phyloP scores from a whole-genome alignment of 2,797 vertebrate species.

The Micropoecilia bifurca region DNA sequence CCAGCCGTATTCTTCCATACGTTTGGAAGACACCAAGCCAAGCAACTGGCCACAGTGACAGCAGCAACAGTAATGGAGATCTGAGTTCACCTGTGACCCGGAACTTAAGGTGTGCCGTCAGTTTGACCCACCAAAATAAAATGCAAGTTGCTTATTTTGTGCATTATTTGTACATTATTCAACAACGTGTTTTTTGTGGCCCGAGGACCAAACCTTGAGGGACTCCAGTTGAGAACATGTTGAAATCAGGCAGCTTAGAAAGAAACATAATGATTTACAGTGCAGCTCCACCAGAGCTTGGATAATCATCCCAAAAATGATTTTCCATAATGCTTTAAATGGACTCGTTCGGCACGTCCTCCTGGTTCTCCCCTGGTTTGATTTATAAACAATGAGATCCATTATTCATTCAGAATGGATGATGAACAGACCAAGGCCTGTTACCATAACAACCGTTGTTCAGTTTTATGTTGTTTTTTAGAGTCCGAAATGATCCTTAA shows the following conservation, averaged over 20 bases:
- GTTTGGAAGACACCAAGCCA: too few relatives aligned
- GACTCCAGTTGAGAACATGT: neutral
- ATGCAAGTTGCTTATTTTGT: too few relatives aligned
- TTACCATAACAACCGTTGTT: conserved; percentile 29
- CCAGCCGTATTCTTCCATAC: too few relatives aligned
- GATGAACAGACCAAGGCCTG: conserved; percentile 4
- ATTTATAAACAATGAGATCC: conserved; percentile 10
- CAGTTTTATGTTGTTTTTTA: conserved; percentile 31
- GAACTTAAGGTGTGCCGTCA: too few relatives aligned
- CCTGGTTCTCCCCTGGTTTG: conserved; percentile 8
- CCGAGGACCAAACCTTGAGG: neutral
- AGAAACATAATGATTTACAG: neutral
- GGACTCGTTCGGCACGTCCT: neutral
- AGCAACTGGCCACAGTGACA: too few relatives aligned
- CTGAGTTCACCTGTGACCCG: too few relatives aligned
- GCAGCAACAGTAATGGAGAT: too few relatives aligned
- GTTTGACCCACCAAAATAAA: too few relatives aligned
- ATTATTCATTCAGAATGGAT: conserved; percentile 7
- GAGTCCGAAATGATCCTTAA: conserved; percentile 47
- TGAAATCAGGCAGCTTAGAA: neutral
- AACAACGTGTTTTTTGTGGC: neutral
- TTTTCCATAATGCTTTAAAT: conserved; percentile 4
- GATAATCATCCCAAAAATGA: neutral
- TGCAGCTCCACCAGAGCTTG: neutral
- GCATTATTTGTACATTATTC: neutral